Evolutionary conservation across 2,113 vertebrate genomes (phyloP).

Genomic region (Corythornis cristatus): DNA sequence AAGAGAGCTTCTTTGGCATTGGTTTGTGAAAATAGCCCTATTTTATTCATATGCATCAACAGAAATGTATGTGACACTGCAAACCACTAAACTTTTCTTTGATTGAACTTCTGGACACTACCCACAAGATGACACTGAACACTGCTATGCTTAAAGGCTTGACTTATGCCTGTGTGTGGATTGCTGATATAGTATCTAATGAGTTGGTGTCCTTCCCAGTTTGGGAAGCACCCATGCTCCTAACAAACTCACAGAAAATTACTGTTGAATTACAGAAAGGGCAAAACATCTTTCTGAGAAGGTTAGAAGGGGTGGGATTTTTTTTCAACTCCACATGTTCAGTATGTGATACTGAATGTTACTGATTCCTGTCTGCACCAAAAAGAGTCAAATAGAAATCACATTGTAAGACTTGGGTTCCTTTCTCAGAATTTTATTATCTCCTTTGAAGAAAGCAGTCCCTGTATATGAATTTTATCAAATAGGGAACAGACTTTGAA

Average conservation of each 20-base stretch:
- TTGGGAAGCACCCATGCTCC: neutral
- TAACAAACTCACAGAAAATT: neutral
- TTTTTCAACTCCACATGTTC: neutral
- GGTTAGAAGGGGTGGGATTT: fast-evolving
- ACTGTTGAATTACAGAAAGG: neutral
- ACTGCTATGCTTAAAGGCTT: neutral
- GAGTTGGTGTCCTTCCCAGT: neutral
- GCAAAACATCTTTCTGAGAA: neutral
- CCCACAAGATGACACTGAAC: neutral
- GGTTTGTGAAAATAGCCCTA: neutral
- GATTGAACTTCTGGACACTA: neutral
- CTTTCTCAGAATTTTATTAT: neutral
- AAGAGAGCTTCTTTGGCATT: neutral
- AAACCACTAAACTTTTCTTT: neutral
- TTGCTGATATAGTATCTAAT: neutral
- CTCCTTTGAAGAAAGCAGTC: neutral
- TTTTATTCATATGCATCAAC: neutral
- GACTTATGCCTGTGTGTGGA: neutral
- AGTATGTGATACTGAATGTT: neutral
- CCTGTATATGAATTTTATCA: neutral
- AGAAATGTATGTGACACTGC: neutral
- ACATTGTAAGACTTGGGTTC: neutral
- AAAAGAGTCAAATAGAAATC: neutral
- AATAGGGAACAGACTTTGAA: neutral
- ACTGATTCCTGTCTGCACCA: neutral